Base-by-base conservation (phyloP, 2,888 invertebrate genomes). In the Bursaphelenchus okinawaensis region DNA sequence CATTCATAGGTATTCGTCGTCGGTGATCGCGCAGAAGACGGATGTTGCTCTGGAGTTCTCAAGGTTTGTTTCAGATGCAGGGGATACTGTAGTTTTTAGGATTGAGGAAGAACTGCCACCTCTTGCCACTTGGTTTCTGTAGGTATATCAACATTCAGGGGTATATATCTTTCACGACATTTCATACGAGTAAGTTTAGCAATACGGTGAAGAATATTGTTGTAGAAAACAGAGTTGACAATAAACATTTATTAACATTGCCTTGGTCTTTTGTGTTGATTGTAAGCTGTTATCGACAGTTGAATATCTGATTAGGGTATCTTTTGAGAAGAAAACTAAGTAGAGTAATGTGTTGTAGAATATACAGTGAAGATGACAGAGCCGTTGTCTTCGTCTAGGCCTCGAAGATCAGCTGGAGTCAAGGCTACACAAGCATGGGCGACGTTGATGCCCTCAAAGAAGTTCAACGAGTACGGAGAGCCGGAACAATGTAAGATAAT, bases 371-470 rank as follows among this genome's bases (percentile, higher is more conserved):
- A 40, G 40, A 40, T 40, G 40, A 6, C 40, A 4, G 40, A 40
- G 12, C n/a, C 40, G 40, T 40, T 40, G 12, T 40, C 40, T 16
- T 40, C 40, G 40, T 16, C 3, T 40, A 12, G 40, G 3, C 40
- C 62, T 7, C 61, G 62, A 23, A n/a, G 62, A n/a, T 62, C 62
- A 26, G 62, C 62, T 8, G 62, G 56, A 26, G 27, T 29, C 8
- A 24, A 16, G 23, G 29, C 56, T 29, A 62, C 27, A 8, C 55
- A 23, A 22, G 62, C 62, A 9, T 62, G 62, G 62, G 24, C 57
- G 7, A n/a, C 62, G 24, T 28, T 62, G 19, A 12, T 62, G 27
- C 60, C 62, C 16, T 22, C 23, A 1, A 62, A 62, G 22, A 61
- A 61, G 52, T n/a, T 51, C 55, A 19, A 40, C 40, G 40, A 40